Conservation (phyloP, 2,113 vertebrate genomes). For the Monopterus albus region DNA sequence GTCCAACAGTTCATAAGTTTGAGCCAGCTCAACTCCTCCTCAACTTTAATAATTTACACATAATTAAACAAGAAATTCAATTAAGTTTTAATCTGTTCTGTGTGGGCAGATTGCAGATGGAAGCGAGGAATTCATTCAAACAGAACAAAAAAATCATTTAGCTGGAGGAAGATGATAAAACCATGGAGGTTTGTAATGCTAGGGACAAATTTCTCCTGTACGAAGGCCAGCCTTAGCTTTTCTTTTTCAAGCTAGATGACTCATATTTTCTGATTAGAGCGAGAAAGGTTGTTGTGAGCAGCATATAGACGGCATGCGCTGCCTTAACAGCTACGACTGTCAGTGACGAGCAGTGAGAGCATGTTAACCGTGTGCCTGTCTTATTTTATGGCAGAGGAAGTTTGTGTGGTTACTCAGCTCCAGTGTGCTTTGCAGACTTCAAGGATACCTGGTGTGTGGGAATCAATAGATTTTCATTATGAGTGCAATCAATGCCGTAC, state of each 20-base stretch:
- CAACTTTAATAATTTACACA: conserved; percentile 56
- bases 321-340: background rate
- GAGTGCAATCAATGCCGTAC: conserved; percentile 43
- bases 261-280: background rate
- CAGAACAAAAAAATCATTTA: conserved; percentile 53
- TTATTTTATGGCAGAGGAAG: background rate
- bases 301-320: background rate
- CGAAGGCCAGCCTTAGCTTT: conserved; percentile 5
- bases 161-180: conserved; percentile 33
- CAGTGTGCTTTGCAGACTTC: conserved; percentile 3
- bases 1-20: conserved; percentile 19
- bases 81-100: conserved; percentile 66
- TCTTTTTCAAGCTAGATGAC: background rate
- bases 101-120: conserved; percentile 48
- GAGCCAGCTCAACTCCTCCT: conserved; percentile 19
- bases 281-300: background rate
- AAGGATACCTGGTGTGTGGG: conserved; percentile 12
- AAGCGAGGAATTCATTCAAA: conserved; percentile 42
- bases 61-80: conserved; percentile 64
- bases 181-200: conserved; percentile 13
- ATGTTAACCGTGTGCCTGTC: background rate
- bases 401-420: background rate
- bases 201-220: background rate
- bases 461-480: conserved; percentile 72
- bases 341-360: background rate